Evolutionary conservation across 37 sponge, comb jelly and placozoan genomes (phyloP).

Genomic region (Dysidea cf. avara): DNA sequence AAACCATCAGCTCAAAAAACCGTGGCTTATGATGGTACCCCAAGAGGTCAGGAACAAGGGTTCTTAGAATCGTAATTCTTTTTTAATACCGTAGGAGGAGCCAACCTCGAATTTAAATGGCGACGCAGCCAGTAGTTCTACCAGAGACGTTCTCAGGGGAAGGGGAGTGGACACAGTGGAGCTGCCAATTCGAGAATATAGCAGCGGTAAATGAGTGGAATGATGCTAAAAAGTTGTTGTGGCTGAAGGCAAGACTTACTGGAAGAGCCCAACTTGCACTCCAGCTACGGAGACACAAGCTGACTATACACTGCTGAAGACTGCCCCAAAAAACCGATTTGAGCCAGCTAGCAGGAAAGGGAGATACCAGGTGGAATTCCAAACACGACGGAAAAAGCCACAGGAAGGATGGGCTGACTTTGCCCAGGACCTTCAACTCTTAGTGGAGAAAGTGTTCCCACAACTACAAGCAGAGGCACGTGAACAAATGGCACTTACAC

Average conservation of each 20-base stretch:
- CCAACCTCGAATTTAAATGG: no score
- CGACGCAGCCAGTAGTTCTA: slow-evolving; percentile 4
- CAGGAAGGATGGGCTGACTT: slow-evolving; percentile 13
- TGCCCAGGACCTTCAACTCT: slow-evolving; percentile 3
- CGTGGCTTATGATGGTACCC: no score
- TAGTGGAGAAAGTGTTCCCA: slow-evolving; percentile 18
- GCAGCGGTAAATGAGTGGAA: slow-evolving; percentile 22
- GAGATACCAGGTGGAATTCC: slow-evolving; percentile 15
- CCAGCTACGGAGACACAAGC: background rate
- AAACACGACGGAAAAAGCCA: background rate
- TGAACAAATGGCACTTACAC: slow-evolving; percentile 8
- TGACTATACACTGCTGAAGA: background rate
- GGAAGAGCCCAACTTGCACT: slow-evolving; percentile 10
- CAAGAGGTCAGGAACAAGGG: no score
- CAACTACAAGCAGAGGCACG: slow-evolving; percentile 8
- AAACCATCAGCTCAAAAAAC: no score
- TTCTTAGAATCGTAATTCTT: no score
- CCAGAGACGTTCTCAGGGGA: slow-evolving; percentile 16
- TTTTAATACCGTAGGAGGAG: no score
- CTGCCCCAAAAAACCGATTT: slow-evolving; percentile 8
- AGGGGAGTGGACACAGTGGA: slow-evolving; percentile 11
- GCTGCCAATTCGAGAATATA: slow-evolving; percentile 12
- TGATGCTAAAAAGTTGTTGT: slow-evolving; percentile 13
- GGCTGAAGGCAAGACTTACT: slow-evolving; percentile 10
- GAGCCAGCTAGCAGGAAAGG: background rate